Conservation (phyloP, 23 tunicate genomes). For the Styela clava region DNA sequence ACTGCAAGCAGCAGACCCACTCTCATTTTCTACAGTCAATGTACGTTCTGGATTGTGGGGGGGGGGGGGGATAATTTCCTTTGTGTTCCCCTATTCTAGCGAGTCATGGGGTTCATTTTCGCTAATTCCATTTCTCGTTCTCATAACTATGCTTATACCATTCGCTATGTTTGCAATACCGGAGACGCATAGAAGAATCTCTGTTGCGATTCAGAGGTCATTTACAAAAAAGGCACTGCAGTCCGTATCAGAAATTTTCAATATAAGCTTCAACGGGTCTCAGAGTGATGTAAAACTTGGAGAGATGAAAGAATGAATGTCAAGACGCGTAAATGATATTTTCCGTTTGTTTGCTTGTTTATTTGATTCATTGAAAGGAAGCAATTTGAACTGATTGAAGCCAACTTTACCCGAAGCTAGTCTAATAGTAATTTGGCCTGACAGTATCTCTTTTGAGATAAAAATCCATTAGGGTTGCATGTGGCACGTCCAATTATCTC, state of each 20-base stretch:
- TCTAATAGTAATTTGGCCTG: background rate
- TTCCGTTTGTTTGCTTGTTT: no score
- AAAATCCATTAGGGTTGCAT: no score
- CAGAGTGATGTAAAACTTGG: background rate
- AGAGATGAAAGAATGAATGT: background rate
- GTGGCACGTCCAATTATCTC: no score
- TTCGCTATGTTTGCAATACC: background rate
- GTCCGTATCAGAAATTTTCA: background rate
- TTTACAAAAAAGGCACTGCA: background rate
- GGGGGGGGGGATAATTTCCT: conserved; percentile 17
- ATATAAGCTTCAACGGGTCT: background rate
- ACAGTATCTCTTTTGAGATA: background rate
- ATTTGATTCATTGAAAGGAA: background rate
- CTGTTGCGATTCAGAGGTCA: background rate
- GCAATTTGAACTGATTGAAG: background rate
- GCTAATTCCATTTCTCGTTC: conserved; percentile 19
- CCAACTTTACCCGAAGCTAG: background rate
- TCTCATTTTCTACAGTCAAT: conserved; percentile 1
- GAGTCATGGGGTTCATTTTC: conserved; percentile 26
- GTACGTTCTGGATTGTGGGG: conserved; percentile 25
- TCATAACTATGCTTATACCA: background rate
- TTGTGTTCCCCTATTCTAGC: conserved; percentile 34
- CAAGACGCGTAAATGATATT: no score
- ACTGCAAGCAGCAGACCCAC: conserved; percentile 34
- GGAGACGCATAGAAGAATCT: background rate